These are phyloP conservation scores for Carterocephalus palaemon DNA, from an alignment of 2,888 invertebrate species.

Conservation along the genomic window DNA sequence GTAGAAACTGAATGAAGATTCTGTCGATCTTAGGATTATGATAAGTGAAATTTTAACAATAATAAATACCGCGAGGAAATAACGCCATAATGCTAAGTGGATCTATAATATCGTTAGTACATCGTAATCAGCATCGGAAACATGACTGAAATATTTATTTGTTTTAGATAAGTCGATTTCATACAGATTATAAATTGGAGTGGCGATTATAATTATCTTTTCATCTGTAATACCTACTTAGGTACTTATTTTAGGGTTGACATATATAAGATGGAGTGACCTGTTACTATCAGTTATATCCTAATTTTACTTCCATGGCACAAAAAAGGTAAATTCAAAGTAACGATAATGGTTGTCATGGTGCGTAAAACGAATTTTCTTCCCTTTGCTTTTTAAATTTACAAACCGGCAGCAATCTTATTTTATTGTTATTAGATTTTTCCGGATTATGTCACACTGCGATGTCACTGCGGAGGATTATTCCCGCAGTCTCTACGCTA, in stretches of 20 bases:
- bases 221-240: too few species aligned
- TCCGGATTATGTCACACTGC: constrained; percentile 76
- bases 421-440: constrained; percentile 80
- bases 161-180: constrained; percentile 20
- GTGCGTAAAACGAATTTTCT: constrained; percentile 72
- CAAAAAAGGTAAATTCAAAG: constrained; percentile 67
- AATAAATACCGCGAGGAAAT: constrained; percentile 69
- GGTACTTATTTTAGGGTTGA: too few species aligned
- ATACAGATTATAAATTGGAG: constrained; percentile 8
- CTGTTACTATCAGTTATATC: neutral
- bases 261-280: too few species aligned
- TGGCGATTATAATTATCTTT: too few species aligned
- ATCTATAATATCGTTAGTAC: constrained; percentile 70
- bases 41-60: constrained; percentile 76
- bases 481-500: constrained; percentile 74
- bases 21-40: constrained; percentile 56
- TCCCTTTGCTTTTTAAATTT: constrained; percentile 74
- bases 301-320: neutral
- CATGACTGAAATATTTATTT: constrained; percentile 32
- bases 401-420: constrained; percentile 77
- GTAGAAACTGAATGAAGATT: constrained; percentile 50
- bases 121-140: constrained; percentile 45
- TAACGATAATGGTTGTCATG: constrained; percentile 74
- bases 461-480: constrained; percentile 72
- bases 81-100: constrained; percentile 52